Conservation (phyloP, 2,888 invertebrate genomes). For the Tetragnatha montana region DNA sequence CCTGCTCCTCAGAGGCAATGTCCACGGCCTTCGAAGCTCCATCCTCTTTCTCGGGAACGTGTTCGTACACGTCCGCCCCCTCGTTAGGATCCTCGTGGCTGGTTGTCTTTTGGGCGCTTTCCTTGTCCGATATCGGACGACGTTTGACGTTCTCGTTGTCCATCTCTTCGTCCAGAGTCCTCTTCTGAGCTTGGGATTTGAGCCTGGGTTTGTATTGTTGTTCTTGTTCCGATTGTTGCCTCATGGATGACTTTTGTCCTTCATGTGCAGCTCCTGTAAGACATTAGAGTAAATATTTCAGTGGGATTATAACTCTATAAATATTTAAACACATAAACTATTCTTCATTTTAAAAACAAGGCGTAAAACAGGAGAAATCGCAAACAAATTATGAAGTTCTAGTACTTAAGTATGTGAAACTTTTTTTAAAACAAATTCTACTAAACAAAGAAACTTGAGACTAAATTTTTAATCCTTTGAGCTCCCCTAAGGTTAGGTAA, state of each 20-base stretch:
- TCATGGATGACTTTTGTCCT: conserved; percentile 41
- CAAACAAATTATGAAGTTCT: no score
- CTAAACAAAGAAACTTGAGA: no score
- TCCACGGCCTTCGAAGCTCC: conserved; percentile 66
- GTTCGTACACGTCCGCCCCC: conserved; percentile 69
- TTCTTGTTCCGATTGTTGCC: conserved; percentile 3
- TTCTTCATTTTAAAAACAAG: no score
- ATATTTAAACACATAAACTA: background rate
- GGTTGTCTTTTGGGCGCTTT: conserved; percentile 18
- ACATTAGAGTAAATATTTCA: background rate
- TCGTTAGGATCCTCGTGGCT: conserved; percentile 35
- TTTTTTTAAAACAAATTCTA: no score
- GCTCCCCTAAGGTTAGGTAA: no score
- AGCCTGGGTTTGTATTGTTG: conserved; percentile 16
- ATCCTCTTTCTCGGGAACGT: conserved; percentile 65
- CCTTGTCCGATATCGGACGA: conserved; percentile 30
- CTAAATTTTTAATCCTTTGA: no score
- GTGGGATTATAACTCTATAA: background rate
- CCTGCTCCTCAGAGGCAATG: conserved; percentile 72
- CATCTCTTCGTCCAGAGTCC: conserved; percentile 43
- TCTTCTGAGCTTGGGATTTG: conserved; percentile 38
- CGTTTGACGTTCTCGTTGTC: conserved; percentile 27
- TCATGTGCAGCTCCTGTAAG: conserved; percentile 51
- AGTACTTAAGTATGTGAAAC: no score
- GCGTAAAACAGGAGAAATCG: no score